Percentiles rank a stretch among this genome's conserved stretches.
Evolutionary conservation across 1,140 invertebrate genomes (phyloP).

Genomic region (Aleiodes sp.): DNA sequence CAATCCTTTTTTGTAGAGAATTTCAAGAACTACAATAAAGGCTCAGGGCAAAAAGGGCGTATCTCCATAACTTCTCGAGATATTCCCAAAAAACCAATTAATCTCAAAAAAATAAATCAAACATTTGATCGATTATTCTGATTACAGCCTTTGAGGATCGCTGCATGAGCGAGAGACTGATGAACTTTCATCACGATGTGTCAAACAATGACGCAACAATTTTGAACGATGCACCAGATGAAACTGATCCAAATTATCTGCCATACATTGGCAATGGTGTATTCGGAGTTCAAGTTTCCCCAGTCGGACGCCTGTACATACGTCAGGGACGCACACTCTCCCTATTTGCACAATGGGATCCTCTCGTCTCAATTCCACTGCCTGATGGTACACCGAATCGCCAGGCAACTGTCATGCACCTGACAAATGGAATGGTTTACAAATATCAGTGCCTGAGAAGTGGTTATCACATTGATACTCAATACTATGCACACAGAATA

Average conservation of each 20-base stretch:
- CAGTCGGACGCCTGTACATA: slow-evolving; percentile 74
- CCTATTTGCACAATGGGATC: slow-evolving; percentile 77
- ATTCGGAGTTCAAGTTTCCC: slow-evolving; percentile 73
- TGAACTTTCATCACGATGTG: slow-evolving; percentile 69
- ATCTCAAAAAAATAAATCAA: neutral
- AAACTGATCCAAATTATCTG: slow-evolving; percentile 51
- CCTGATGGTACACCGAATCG: slow-evolving; percentile 62
- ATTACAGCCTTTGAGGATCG: slow-evolving; percentile 68
- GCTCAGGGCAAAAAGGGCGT: no score
- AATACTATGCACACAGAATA: slow-evolving; percentile 82
- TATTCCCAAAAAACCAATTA: no score
- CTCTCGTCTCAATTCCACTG: slow-evolving; percentile 72
- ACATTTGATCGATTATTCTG: slow-evolving; percentile 1
- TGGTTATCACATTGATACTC: slow-evolving; percentile 74
- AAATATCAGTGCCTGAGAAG: slow-evolving; percentile 73
- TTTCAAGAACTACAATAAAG: no score
- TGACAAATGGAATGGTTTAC: slow-evolving; percentile 75
- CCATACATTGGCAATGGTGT: slow-evolving; percentile 85
- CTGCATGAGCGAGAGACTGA: slow-evolving; percentile 74
- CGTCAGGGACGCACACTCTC: slow-evolving; percentile 78
- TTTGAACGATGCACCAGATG: slow-evolving; percentile 67
- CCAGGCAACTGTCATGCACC: slow-evolving; percentile 74
- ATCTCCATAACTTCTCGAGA: no score
- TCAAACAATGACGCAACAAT: slow-evolving; percentile 76
- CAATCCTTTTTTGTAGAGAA: no score